Evolutionary conservation across 2,888 invertebrate species (phyloP), one percentile per base, ranked within the genome.

Genomic region (Himalopsyche tibetana): DNA sequence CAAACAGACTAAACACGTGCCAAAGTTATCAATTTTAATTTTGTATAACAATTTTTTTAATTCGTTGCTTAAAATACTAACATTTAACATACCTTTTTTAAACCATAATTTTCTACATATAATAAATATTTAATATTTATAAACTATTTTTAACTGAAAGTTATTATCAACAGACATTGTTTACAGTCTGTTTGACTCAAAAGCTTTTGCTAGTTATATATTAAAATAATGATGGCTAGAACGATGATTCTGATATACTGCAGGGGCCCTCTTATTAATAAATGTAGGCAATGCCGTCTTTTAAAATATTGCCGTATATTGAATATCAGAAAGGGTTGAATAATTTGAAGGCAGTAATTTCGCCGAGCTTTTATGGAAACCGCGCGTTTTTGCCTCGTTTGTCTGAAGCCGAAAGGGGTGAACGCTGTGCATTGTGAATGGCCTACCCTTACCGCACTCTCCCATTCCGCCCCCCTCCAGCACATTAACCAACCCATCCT

Each of bases 381-480:
- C 80, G 80, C 80, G 80, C 51, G 80, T 80, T 80, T 80, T 80
- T 45, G 80, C 80, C 80, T 51, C 80, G 80, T 45, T 51, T 51
- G 80, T 51, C 19, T 80, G 36, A 80, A 80, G 80, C 80, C 80
- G n/a, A 42, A 51, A 17, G 80, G 42, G 74, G 74, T 74, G 74
- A 74, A 74, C 40, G 80, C 45, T 80, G 80, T n/a, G n/a, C 19
- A 74, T 36, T 15, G 19, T 80, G 80, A 51, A 19, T 36, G n/a
- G 12, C 45, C 80, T n/a, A 28, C 80, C 80, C 38, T 80, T 36
- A 42, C 51, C 51, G 51, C 51, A 15, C 51, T 51, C 80, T 80
- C 45, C 80, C 8, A 4, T n/a, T 4, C 51, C 81, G n/a, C 19
- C 42, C 55, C 55, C 55, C n/a, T 19, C n/a, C 17, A 55, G 80